Percentiles rank a stretch among this genome's conserved stretches.
phyloP scores from a whole-genome alignment of 2,888 invertebrate species.

The Ophion ventricosus region DNA sequence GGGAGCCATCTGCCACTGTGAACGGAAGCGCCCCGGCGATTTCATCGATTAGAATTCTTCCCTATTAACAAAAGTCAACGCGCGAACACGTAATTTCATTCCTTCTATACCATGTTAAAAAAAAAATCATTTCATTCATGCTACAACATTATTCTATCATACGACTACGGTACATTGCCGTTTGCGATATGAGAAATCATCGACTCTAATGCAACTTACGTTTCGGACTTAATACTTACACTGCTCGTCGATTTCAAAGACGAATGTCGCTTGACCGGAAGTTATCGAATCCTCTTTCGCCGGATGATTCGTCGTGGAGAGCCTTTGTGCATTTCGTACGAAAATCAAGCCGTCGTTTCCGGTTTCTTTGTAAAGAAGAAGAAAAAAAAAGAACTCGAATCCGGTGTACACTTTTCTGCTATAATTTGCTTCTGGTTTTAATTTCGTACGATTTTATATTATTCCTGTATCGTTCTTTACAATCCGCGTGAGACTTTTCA shows the following conservation, averaged over 20 bases:
- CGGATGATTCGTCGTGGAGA: not conserved
- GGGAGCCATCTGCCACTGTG: slow-evolving; percentile 64
- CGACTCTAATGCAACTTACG: not conserved
- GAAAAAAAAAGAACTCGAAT: no score
- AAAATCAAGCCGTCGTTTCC: not conserved
- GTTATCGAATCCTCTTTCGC: not conserved
- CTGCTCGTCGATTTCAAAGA: not conserved
- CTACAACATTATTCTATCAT: slow-evolving; percentile 1
- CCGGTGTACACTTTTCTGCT: no score
- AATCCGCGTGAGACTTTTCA: no score
- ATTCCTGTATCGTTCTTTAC: not conserved
- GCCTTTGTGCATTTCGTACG: not conserved
- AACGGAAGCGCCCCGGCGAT: slow-evolving; percentile 63
- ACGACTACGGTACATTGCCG: not conserved
- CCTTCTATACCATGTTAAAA: slow-evolving; percentile 6
- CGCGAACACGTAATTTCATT: slow-evolving; percentile 31
- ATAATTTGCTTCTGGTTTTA: not conserved
- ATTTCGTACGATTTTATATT: not conserved
- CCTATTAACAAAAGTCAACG: slow-evolving; percentile 60
- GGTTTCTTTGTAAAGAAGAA: not conserved
- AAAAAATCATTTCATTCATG: slow-evolving; percentile 4
- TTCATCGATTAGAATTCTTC: slow-evolving; percentile 65
- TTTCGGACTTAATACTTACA: slow-evolving; percentile 18
- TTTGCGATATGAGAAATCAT: not conserved
- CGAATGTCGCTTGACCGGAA: no score